Evolutionary conservation across 2,113 vertebrate species (phyloP).

Genomic region (Dolichallabes microphthalmus): DNA sequence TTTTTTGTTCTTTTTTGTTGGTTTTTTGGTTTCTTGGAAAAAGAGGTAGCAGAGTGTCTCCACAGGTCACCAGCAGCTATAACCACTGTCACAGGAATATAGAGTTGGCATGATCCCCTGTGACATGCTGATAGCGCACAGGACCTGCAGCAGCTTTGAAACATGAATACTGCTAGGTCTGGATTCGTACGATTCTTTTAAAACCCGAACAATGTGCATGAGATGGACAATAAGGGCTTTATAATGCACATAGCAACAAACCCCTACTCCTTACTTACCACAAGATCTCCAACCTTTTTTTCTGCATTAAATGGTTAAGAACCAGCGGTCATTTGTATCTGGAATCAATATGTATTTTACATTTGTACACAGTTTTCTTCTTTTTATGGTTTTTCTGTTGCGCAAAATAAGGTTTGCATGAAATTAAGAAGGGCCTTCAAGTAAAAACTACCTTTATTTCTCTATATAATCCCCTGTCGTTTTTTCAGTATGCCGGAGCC

Average conservation of each 20-base stretch:
- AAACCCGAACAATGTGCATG: no score
- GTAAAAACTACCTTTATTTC: no score
- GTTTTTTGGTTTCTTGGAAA: neutral
- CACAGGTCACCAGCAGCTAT: neutral
- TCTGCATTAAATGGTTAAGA: neutral
- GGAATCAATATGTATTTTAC: neutral
- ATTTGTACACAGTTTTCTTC: neutral
- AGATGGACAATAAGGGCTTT: neutral
- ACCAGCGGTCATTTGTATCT: neutral
- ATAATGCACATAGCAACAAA: neutral
- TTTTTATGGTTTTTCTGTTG: neutral
- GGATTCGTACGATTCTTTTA: no score
- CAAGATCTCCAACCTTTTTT: neutral
- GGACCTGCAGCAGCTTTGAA: neutral
- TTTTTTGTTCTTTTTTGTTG: no score
- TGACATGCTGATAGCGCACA: neutral
- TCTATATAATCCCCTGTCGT: no score
- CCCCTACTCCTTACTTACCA: neutral
- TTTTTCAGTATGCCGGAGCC: no score
- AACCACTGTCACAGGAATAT: neutral
- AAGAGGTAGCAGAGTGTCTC: neutral
- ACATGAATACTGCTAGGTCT: neutral
- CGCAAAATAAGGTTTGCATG: no score
- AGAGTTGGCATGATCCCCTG: neutral
- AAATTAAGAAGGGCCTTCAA: no score